phyloP scores from a whole-genome alignment of 2,113 vertebrate genomes.

The Mohoua ochrocephala region DNA sequence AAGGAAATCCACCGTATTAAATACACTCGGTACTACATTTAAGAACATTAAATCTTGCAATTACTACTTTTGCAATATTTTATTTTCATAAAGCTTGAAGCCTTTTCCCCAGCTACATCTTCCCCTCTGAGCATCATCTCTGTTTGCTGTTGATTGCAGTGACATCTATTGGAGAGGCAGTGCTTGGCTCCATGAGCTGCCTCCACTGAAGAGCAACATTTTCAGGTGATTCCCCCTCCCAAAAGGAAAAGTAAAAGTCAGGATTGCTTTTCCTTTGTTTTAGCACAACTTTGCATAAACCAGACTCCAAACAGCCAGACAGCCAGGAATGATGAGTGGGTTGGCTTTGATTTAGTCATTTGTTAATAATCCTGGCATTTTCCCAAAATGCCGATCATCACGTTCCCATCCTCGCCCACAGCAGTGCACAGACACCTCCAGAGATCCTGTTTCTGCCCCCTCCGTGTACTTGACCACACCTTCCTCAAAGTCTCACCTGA shows the following conservation, averaged over 20 bases:
- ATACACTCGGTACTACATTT: background rate
- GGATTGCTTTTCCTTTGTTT: background rate
- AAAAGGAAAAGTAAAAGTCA: background rate
- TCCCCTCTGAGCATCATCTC: background rate
- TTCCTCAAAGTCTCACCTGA: background rate
- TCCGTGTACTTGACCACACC: background rate
- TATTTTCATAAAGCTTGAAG: background rate
- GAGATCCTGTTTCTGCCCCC: background rate
- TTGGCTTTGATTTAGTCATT: background rate
- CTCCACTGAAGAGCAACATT: background rate
- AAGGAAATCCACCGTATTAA: background rate
- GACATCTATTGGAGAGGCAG: constrained; percentile 75
- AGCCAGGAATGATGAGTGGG: background rate
- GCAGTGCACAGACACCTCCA: background rate
- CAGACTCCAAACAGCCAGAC: background rate
- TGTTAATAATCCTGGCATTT: background rate
- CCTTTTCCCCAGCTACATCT: background rate
- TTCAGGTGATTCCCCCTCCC: background rate
- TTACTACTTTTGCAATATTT: background rate
- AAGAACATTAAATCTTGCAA: background rate
- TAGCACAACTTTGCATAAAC: background rate
- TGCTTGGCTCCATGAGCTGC: background rate
- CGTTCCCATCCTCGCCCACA: background rate
- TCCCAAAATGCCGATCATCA: background rate
- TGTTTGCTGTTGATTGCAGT: constrained; percentile 68